Evolutionary conservation across 2,888 invertebrate genomes (phyloP).

Genomic region (Liodrosophila aerea): DNA sequence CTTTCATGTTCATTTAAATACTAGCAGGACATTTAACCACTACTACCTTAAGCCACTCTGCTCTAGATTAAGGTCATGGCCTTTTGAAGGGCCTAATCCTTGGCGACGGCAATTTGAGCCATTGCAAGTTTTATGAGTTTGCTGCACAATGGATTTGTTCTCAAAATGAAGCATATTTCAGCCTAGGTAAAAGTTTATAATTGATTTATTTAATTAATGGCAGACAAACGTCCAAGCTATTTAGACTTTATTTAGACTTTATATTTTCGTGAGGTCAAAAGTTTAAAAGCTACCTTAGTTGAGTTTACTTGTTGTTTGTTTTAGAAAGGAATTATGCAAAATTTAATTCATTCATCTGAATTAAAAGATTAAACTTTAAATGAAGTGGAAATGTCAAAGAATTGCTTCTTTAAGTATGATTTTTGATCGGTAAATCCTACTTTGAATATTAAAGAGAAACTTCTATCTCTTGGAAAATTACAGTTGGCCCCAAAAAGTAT

Average conservation of each 20-base stretch:
- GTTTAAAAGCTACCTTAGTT: too few relatives aligned
- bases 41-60: neutral
- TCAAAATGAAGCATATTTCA: constrained; percentile 1
- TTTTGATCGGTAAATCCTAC: too few relatives aligned
- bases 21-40: constrained; percentile 5
- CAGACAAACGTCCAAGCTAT: neutral
- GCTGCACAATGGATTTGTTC: constrained; percentile 19
- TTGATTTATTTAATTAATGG: constrained; percentile 48
- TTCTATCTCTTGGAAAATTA: neutral
- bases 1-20: constrained; percentile 12
- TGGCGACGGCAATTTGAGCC: constrained; percentile 21
- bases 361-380: too few relatives aligned
- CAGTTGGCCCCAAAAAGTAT: too few relatives aligned
- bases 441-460: neutral
- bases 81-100: neutral
- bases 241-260: too few relatives aligned
- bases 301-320: too few relatives aligned
- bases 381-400: too few relatives aligned
- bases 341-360: too few relatives aligned
- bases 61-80: constrained; percentile 12
- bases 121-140: constrained; percentile 4
- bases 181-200: constrained; percentile 34
- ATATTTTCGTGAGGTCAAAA: too few relatives aligned
- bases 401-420: too few relatives aligned
- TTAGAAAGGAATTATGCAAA: too few relatives aligned